Evolutionary conservation across 1,140 invertebrate species (phyloP), one percentile per base, ranked within the genome.

Genomic region (Drosophila asahinai): DNA sequence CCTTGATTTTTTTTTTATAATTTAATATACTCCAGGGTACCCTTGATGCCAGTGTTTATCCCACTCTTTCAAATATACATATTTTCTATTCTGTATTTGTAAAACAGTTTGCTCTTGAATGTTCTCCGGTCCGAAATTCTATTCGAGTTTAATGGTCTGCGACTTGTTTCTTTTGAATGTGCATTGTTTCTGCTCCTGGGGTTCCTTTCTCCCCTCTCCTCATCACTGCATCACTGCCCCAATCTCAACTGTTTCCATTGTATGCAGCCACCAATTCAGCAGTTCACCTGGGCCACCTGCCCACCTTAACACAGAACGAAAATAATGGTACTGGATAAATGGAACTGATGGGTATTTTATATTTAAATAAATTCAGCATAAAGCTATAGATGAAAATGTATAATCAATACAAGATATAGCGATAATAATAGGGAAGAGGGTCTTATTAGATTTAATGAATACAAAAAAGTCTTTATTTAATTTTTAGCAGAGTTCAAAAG

Each of bases 191-290:
- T 78, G 62, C 57, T 52, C 15, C 54, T 45, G 42, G 42, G 54
- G 17, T 45, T n/a, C 22, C 40, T n/a, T 61, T 67, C 22, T 30
- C 33, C 17, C 6, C 8, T 4, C 52, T 33, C 19, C 36, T 14
- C 15, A 48, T 59, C 27, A 45, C 33, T 40, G 33, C 51, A 38
- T 17, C n/a, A 27, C 25, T 30, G 43, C 47, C 66, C 55, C 72
- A 74, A 79, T 65, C 84, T 84, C 68, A 84, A 87, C 81, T 89
- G 83, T 87, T 84, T 87, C 81, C 77, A 87, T 89, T 87, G 83
- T 87, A 25, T 47, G 55, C 48, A 33, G 38, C 66, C 70, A 61
- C 45, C 67, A 36, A 30, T 62, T 45, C 67, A 57, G 36, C 14
- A 57, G n/a, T 57, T 40, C 19, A 57, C 54, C 54, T 57, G 54